Evolutionary conservation across 2,888 invertebrate species (phyloP).

Genomic region (Eubasilissa splendida): DNA sequence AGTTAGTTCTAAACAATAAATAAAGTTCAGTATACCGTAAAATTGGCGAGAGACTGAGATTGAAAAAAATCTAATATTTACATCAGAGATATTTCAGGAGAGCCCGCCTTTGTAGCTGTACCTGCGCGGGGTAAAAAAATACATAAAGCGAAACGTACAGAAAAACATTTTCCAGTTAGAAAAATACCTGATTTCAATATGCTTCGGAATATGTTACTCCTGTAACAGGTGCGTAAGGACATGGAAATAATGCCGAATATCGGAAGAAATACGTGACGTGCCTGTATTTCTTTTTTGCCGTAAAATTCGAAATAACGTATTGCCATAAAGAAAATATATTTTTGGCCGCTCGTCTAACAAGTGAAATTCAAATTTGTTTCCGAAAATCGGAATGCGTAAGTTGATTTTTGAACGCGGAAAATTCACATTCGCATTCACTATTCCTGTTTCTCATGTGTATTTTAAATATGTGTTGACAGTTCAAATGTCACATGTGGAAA

Average conservation of each 20-base stretch:
- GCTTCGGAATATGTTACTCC: constrained; percentile 27
- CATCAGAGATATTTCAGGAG: no score
- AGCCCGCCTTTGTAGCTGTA: no score
- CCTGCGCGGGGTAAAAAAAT: no score
- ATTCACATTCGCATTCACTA: background rate
- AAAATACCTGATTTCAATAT: constrained; percentile 23
- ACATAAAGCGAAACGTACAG: no score
- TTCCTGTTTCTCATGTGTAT: no score
- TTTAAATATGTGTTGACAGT: no score
- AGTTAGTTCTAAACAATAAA: no score
- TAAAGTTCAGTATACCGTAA: no score
- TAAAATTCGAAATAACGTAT: constrained; percentile 6
- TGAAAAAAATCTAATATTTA: no score
- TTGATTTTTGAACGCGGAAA: constrained; percentile 1
- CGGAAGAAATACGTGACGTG: constrained; percentile 26
- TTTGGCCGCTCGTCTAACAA: background rate
- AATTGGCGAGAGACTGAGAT: no score
- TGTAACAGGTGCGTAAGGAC: constrained; percentile 30
- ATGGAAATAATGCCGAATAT: constrained; percentile 43
- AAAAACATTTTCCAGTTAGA: no score
- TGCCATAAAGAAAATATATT: background rate
- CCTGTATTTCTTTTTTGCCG: background rate
- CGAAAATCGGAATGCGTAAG: background rate
- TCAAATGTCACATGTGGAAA: no score
- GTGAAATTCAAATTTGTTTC: constrained; percentile 1